Evolutionary conservation across 2,888 invertebrate genomes (phyloP), one percentile per base, ranked within the genome.

Genomic region (Cyclophora punctaria): DNA sequence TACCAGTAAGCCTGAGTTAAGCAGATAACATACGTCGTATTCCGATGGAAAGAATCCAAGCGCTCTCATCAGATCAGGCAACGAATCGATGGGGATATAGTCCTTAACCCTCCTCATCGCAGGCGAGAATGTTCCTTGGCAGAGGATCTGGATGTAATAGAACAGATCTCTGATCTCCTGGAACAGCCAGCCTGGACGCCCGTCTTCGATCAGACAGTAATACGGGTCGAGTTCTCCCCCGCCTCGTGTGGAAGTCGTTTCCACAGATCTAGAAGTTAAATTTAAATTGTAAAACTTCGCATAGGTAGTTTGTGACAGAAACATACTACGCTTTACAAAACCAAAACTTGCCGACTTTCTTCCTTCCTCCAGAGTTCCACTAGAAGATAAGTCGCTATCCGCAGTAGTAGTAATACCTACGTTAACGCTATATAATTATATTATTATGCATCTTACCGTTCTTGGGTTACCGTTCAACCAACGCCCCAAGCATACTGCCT

Each of bases 21-120:
- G 20, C 20, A 1, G 20, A 20, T 20, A 20, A 5, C 47, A 41
- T 46, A 93, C 94, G 89, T 94, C 94, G 73, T 91, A 92, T 67
- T 94, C 93, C 0, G 92, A 91, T 0, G 94, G 94, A 68, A 92
- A 95, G 78, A 88, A 95, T 7, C 95, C 95, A 64, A 94, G 83
- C 2, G 93, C 93, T 54, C 94, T 84, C 91, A 95, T 92, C 20
- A 94, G 79, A 74, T 93, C 94, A 0, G 94, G 92, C 45, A 95
- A 79, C 64, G 94, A 93, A 34, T 90, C 86, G 34, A 93, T 82
- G 1, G 90, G 89, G 47, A 95, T 91, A 57, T 75, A 84, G 48
- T 92, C 91, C 20, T 89, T 89, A 42, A 94, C 91, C 3, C 82
- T 76, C 58, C 93, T 81, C 55, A 89, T 89, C 3, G 91, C 87